Evolutionary conservation across 1,140 invertebrate genomes (phyloP).

Genomic region (Cyclargus thomasi): DNA sequence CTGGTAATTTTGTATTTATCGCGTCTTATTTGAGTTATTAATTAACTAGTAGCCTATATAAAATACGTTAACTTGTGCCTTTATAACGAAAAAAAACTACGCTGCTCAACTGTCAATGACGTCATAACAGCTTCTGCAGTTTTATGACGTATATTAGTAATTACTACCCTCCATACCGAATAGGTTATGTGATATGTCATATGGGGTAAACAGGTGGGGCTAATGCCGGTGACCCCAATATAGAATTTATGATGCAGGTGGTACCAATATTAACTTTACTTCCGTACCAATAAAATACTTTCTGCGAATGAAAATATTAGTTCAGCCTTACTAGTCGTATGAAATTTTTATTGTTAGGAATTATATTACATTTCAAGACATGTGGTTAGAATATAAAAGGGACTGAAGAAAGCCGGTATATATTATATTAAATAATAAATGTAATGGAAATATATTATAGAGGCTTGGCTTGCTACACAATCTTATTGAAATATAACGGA

Average conservation of each 20-base stretch:
- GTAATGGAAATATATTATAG: too few relatives aligned
- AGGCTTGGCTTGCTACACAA: too few relatives aligned
- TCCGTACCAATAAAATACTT: background rate
- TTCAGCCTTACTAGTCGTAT: background rate
- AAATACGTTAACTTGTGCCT: too few relatives aligned
- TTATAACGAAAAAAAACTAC: background rate
- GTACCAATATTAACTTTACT: background rate
- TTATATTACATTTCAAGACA: background rate
- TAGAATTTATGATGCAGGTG: conserved; percentile 10
- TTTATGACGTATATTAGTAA: background rate
- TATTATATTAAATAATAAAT: too few relatives aligned
- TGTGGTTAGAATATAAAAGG: background rate
- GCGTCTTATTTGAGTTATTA: too few relatives aligned
- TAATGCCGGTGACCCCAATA: background rate
- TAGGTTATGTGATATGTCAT: background rate
- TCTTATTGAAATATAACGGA: too few relatives aligned
- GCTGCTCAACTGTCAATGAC: background rate
- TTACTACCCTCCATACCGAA: background rate
- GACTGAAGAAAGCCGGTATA: too few relatives aligned
- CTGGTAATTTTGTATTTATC: too few relatives aligned
- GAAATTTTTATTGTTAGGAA: background rate
- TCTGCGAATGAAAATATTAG: background rate
- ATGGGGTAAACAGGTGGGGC: background rate
- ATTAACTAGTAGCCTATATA: too few relatives aligned
- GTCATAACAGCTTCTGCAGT: background rate